Evolutionary conservation across 2,888 invertebrate genomes (phyloP), one percentile per base, ranked within the genome.

Genomic region (Orchesellides sinensis): DNA sequence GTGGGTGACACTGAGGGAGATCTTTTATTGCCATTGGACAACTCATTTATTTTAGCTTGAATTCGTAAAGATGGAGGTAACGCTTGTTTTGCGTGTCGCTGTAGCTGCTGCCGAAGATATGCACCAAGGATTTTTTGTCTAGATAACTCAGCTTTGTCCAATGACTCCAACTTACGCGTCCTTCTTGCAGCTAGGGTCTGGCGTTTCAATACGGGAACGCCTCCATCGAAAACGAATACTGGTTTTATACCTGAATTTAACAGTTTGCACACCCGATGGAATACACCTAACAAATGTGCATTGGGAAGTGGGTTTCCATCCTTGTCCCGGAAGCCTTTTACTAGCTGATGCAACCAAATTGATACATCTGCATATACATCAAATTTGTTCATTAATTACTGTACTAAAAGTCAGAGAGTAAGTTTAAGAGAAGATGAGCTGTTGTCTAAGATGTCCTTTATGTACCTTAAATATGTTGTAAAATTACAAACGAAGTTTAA

Each of bases 161-260:
- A 91, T 70, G 94, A 92, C 90, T 93, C 94, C 87, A 92, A 92
- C 90, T 94, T 95, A 89, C 92, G 92, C 89, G 93, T 93, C 90
- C 95, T 94, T 86, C 98, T 92, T 88, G 93, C 93, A 56, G 93
- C 93, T 91, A 98, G 94, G 10, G 98, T 98, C 91, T 96, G 95
- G 88, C 93, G 95, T 91, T 99, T 99, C 47, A 99, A 92, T 75
- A 92, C 92, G 17, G 99, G 99, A 65, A 96, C 96, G 52, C 95
- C 95, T 25, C 99, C 99, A 92, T 99, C 99, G 91, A 99, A 99
- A 8, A 99, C 97, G 92, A 99, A 99, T 1, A 99, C 93, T 0
- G 99, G 99, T 89, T 96, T 97, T 86, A 99, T 96, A 89, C 95
- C 94, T 90, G 96, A 99, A 90, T 96, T 98, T 49, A 99, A 92